Evolutionary conservation across 2,113 vertebrate genomes (phyloP).

Genomic region (Candoia aspera): DNA sequence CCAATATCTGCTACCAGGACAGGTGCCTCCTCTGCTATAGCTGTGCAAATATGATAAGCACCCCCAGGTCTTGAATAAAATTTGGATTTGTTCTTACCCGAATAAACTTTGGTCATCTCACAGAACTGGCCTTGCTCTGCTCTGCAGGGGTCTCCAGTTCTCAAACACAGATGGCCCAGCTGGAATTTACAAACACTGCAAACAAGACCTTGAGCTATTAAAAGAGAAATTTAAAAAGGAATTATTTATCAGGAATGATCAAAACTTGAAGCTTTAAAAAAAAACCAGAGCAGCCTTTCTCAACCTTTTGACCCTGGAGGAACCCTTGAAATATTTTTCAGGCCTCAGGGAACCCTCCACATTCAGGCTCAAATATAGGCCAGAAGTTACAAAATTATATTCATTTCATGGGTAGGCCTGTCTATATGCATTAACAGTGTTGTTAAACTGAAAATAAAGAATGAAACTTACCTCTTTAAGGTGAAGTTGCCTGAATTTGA

Average conservation of each 20-base stretch:
- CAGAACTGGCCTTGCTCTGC: background rate
- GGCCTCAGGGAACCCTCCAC: too few relatives aligned
- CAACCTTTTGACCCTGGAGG: too few relatives aligned
- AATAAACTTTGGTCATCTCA: background rate
- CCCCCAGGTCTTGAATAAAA: background rate
- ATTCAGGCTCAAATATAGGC: too few relatives aligned
- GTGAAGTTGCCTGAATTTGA: too few relatives aligned
- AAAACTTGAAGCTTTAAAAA: background rate
- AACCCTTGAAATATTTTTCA: too few relatives aligned
- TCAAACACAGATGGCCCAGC: fast-evolving
- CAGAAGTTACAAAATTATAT: too few relatives aligned
- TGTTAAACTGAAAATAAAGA: too few relatives aligned
- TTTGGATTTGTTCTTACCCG: background rate
- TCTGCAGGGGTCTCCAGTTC: background rate
- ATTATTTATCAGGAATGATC: background rate
- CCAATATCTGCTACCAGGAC: background rate
- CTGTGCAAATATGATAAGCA: background rate
- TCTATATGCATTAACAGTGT: too few relatives aligned
- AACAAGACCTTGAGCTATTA: slow-evolving; percentile 9
- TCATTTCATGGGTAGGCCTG: too few relatives aligned
- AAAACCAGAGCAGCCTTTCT: background rate
- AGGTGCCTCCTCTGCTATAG: background rate
- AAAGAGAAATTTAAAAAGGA: background rate
- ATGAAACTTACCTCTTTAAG: too few relatives aligned
- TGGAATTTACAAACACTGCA: slow-evolving; percentile 8